These are phyloP conservation scores for Scolanthus callimorphus DNA, from an alignment of 92 coral and sea anemone genomes.

Conservation along the genomic window DNA sequence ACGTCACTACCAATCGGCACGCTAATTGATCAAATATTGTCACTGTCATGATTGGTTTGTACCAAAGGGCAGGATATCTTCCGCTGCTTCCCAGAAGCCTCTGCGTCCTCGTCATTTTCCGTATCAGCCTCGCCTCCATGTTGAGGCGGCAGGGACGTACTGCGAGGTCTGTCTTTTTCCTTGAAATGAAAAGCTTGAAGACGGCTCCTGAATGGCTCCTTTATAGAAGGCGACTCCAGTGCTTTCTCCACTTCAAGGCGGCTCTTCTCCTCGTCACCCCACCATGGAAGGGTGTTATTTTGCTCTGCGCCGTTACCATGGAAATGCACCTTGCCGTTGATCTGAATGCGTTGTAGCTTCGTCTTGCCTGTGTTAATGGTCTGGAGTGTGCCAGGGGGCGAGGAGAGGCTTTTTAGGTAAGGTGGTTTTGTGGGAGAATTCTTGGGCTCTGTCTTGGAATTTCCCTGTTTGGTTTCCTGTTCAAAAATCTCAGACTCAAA, in stretches of 20 bases:
- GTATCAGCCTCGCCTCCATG: neutral
- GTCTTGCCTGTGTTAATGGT: neutral
- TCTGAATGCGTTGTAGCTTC: neutral
- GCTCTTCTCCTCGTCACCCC: conserved; percentile 6
- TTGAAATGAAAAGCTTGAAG: conserved; percentile 32
- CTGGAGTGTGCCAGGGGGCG: conserved; percentile 18
- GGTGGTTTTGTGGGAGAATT: conserved; percentile 20
- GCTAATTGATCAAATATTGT: too few relatives aligned
- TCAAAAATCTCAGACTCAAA: conserved; percentile 13
- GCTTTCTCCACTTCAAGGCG: conserved; percentile 34
- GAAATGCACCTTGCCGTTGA: neutral
- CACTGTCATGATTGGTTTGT: too few relatives aligned
- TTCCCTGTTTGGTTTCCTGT: neutral
- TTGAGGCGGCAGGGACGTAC: conserved; percentile 47
- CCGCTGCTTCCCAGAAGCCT: too few relatives aligned
- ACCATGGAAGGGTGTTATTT: neutral
- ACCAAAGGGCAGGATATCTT: too few relatives aligned
- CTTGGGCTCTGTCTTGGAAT: neutral
- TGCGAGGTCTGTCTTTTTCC: conserved; percentile 40
- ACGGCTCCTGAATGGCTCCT: conserved; percentile 50
- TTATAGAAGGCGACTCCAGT: conserved; percentile 48
- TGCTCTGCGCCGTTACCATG: neutral
- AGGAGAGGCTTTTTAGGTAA: conserved; percentile 28
- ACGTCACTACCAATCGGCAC: too few relatives aligned
- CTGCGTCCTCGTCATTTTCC: too few relatives aligned